These are phyloP conservation scores for Camarhynchus parvulus DNA, from an alignment of 2,113 vertebrate genomes.

Conservation along the genomic window DNA sequence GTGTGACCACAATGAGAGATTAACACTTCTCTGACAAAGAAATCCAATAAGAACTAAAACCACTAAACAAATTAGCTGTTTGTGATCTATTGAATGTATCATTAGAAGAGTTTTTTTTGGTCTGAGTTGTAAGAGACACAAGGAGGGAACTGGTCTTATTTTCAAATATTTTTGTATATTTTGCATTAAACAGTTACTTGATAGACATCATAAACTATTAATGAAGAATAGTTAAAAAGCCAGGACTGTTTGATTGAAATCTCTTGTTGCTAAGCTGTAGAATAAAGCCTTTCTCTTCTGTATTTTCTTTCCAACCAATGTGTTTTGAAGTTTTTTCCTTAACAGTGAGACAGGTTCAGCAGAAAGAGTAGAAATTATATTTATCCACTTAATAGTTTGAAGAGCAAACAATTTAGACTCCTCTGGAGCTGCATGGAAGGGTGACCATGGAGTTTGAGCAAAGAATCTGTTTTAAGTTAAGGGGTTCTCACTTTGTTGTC, in stretches of 20 bases:
- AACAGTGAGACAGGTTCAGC: neutral
- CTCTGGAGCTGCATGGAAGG: neutral
- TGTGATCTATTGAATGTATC: neutral
- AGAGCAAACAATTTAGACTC: neutral
- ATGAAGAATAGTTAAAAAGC: neutral
- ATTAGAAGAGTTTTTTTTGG: neutral
- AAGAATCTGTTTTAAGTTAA: neutral
- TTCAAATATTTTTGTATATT: neutral
- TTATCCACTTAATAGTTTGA: neutral
- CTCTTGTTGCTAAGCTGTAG: neutral
- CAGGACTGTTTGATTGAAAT: neutral
- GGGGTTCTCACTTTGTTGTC: neutral
- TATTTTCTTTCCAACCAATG: neutral
- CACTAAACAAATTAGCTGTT: neutral
- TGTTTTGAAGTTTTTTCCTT: neutral
- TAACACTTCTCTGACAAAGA: neutral
- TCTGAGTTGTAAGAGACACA: neutral
- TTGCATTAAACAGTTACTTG: neutral
- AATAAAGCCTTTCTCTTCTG: neutral
- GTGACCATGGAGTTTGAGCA: neutral
- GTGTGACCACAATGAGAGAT: neutral
- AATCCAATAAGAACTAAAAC: constrained; percentile 3
- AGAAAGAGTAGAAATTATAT: neutral
- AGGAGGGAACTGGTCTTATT: neutral
- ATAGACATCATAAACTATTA: neutral